Base-by-base conservation (phyloP, 2,113 vertebrate species). In the Phalacrocorax pelagicus region DNA sequence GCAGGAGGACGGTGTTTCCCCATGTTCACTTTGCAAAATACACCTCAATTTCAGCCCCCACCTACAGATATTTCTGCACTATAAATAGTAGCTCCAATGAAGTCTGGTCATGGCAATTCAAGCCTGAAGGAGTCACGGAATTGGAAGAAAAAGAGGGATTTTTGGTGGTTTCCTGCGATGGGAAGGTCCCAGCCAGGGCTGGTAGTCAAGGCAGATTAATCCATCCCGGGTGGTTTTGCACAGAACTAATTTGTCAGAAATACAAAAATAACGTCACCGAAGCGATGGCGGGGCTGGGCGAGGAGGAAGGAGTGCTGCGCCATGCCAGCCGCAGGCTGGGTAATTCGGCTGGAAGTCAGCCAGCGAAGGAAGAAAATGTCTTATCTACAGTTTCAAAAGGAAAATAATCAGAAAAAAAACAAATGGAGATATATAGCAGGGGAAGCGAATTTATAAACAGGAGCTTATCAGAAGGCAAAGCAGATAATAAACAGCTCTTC, bases 401-500 rank as follows among this genome's bases (percentile, higher is more conserved):
- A 63, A 30, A 63, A 34, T 27, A n/a, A 36, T 9, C 34, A 16
- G 44, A 8, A 10, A 44, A 72, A 72, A 74, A 77, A 12, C 73
- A 81, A 88, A 93, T 20, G 74, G 82, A 94, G 94, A 95, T 90
- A 54, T 66, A 78, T 14, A 70, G 61, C 52, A 63, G 58, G 63
- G 69, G 83, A 95, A 59, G 85, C 2, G 55, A 90, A 94, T 92
- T 96, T 92, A 94, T 95, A 90, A 96, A 73, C 90, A 73, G 92
- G 90, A 92, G 81, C 92, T 97, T 96, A 97, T 96, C 94, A 80
- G 88, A 36, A 95, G 74, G 92, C 58, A 83, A 70, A 80, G 93
- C 70, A 92, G 96, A 96, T 96, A 89, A 92, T 67, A 85, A 95
- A 62, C 87, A 93, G 90, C 81, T 94, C 92, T 86, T 95, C 96